Base-by-base conservation (phyloP, 2,888 invertebrate genomes). In the Acanthopleura granulata region DNA sequence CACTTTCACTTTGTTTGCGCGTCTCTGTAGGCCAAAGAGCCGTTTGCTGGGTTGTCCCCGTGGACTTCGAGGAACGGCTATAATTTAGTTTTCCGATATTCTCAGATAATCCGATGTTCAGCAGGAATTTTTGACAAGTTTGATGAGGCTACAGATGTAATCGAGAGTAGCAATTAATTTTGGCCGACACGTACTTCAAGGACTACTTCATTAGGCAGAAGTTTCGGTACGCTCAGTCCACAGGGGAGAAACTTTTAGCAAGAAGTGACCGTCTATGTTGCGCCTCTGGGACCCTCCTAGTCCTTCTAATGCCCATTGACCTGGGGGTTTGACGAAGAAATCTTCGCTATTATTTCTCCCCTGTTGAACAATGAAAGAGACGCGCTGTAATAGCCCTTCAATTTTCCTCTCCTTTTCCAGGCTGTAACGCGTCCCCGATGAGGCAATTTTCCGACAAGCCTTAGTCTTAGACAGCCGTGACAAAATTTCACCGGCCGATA, bases 1-100 rank as follows among this genome's bases (percentile, higher is more conserved):
- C 57, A 22, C n/a, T 57, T 18, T 57, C n/a, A 57, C 57, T 57
- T 57, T 57, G 57, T 57, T 57, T 57, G 57, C 12, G n/a, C 22
- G n/a, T 57, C 57, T 57, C 57, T 57, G 22, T n/a, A 57, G 57
- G 57, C 57, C 57, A 57, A 3, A 18, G n/a, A 57, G 57, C 22
- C 57, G 22, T 57, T 57, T n/a, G 57, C n/a, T n/a, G 12, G n/a
- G 22, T 57, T 4, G 18, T 22, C 57, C 22, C 57, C 57, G 12
- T n/a, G 57, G 22, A n/a, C 57, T 9, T n/a, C 12, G 22, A 57
- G 6, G 57, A 57, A 57, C n/a, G 22, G 57, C 18, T 22, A 57
- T 57, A 57, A 57, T 57, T 57, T 57, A 57, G 57, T 57, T 57
- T 57, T 57, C 57, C 22, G 57, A 57, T 57, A 57, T 57, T 57